Base-by-base conservation (phyloP, 2,797 vertebrate genomes). In the Chrosomus eos region DNA sequence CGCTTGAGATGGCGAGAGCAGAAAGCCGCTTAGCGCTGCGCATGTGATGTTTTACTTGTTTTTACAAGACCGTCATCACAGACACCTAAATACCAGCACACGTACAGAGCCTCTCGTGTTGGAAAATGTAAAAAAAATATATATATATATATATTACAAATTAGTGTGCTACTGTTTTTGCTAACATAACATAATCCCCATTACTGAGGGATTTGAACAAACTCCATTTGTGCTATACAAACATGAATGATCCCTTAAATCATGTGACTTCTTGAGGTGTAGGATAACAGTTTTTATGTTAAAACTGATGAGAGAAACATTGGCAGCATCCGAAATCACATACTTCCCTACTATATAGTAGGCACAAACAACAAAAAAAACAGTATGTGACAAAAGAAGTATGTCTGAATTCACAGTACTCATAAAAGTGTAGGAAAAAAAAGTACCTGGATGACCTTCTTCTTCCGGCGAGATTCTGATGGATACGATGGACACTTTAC, bases 1-100 rank as follows among this genome's bases (percentile, higher is more conserved):
- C 66, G 84, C 82, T 82, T 86, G 88, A 89, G 91, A 90, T 84
- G 86, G 84, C 86, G 19, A 68, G 43, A 78, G 87, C 82, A 90
- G 86, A 92, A 89, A 92, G 89, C 90, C 81, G 80, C 91, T 91
- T 83, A 87, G 87, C 66, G 87, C 21, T 67, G 74, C 64, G 81
- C 60, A 82, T 83, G 74, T 76, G 40, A 86, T 66, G 81, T 86
- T 87, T 87, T 60, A 90, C 82, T 86, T 80, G 83, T 84, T 88
- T 81, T 67, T 72, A 64, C 71, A 71, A 75, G 62, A n/a, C 64
- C 70, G 67, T 74, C 53, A 71, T 81, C 64, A 85, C 83, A 89
- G 80, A 9, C 64, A 86, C 21, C 58, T 48, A 78, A 77, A 86
- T 48, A 86, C 87, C 82, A 83, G 89, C 77, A 6, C 64, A 85